Base-by-base conservation (phyloP, 2,113 vertebrate genomes). In the Dicaeum eximium region DNA sequence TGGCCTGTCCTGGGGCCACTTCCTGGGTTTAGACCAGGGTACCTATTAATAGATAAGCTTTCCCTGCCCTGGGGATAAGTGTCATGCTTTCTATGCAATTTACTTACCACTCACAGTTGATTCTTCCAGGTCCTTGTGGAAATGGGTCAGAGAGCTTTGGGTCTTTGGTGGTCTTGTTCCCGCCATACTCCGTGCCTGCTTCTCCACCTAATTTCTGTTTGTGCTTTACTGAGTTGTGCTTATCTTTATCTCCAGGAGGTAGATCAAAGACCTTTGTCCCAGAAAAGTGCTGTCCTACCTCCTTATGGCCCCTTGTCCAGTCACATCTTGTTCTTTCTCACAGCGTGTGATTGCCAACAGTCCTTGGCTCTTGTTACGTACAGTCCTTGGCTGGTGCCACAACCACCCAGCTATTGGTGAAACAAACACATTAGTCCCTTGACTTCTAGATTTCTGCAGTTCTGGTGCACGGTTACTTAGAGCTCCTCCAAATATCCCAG, bases 401-500 rank as follows among this genome's bases (percentile, higher is more conserved):
- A 10, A 15, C 15, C 30, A 13, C 24, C 7, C 19, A 27, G 24
- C 16, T 56, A 0, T 1, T n/a, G 13, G 30, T 64, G 35, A 35
- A 30, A 25, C 5, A 42, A 10, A 31, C 38, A 22, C 16, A 10
- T 45, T 11, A 54, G 16, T 10, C 40, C 9, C 13, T 70, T 62
- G 3, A 35, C 24, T 58, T 47, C 50, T 50, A 23, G 44, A 28
- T 19, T 45, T 66, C 27, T 38, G 3, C 7, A 15, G 27, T 64
- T 70, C 19, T 77, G 19, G 4, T 75, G 24, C 1, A 1, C 40
- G 17, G 33, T 62, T 79, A 42, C 20, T 33, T 24, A 78, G 28
- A 22, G 17, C 18, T 61, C 2, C 10, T 86, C 40, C 4, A 7
- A 83, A 73, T 77, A 40, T 7, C 5, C 3, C 37, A 7, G 9